phyloP scores from a whole-genome alignment of 2,797 vertebrate genomes.

The Oceanodroma leucorhoa region DNA sequence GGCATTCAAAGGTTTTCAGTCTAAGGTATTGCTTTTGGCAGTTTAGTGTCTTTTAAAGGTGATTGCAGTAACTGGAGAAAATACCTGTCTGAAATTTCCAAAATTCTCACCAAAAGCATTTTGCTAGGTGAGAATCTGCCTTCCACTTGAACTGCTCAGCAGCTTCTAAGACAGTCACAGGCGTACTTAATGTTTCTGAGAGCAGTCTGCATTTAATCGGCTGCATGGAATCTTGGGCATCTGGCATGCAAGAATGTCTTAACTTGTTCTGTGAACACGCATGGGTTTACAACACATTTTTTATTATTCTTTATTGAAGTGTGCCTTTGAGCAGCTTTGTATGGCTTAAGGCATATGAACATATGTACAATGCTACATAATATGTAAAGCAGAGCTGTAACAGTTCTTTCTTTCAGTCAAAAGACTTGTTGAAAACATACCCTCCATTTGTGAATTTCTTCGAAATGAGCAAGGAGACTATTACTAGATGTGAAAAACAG shows the following conservation, averaged over 20 bases:
- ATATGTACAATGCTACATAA: background rate
- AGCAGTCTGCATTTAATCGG: background rate
- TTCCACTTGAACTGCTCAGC: background rate
- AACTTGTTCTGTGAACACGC: background rate
- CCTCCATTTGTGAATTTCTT: constrained; percentile 99
- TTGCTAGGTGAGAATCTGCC: background rate
- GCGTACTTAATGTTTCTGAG: background rate
- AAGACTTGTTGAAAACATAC: constrained; percentile 93
- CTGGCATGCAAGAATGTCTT: background rate
- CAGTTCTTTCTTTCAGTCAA: constrained; percentile 81
- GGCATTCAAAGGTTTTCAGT: background rate
- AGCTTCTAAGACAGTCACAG: background rate
- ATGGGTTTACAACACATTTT: background rate
- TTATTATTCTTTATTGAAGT: constrained; percentile 12
- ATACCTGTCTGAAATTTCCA: background rate
- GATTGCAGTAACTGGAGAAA: background rate
- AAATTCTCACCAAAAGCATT: background rate
- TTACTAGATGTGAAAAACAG: constrained; percentile 93
- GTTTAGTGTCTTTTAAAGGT: background rate
- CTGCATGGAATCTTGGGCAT: background rate
- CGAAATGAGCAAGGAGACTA: constrained; percentile 98
- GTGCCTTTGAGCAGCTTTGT: constrained; percentile 10
- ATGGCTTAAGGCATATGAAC: background rate
- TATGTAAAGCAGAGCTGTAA: background rate
- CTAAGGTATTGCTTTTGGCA: background rate